Base-by-base conservation (phyloP, 1,140 invertebrate species). In the Drosophila yakuba region DNA sequence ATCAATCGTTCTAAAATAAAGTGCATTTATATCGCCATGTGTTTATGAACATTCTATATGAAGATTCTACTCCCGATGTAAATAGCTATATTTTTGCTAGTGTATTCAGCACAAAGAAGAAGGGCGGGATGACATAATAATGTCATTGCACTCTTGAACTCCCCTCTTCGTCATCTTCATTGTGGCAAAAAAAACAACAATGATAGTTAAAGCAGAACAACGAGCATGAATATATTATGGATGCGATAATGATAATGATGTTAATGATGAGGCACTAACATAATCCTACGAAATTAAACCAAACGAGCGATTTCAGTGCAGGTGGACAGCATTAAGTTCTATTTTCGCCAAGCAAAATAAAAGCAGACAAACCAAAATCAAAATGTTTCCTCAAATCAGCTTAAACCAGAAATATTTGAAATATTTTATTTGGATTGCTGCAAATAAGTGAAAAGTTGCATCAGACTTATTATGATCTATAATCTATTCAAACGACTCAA, bases 121-220 rank as follows among this genome's bases (percentile, higher is more conserved):
- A 35, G 32, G 35, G 12, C 2, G 43, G 43, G 17, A 20, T 55
- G 43, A 15, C 43, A 66, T 64, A 39, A 54, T 61, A 76, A 76
- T 80, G 80, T 84, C 80, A 83, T 85, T 85, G 81, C 80, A 81
- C 81, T 85, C 48, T 45, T 51, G 35, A 58, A 57, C 55, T 54
- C 17, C 28, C 17, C 48, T 51, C n/a, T 51, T 35, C 25, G 28
- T 51, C 48, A 50, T 10, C 48, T n/a, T 35, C n/a, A 51, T 51
- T 51, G 4, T 51, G 48, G n/a, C n/a, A 20, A 20, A 50, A 17
- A 35, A 51, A n/a, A 44, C 71, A 75, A 64, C 43, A 55, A 71
- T 71, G 47, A 61, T 51, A 66, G 52, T 39, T 63, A 38, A 55
- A 64, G 62, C 50, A 78, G 48, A 32, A 35, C 48, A 35, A 35